A percentile compares a stretch with the other conserved stretches of the same genome.
Evolutionary conservation across 53 echinoderm and acorn worm species (phyloP).

Genomic region (Stichopus horrens): DNA sequence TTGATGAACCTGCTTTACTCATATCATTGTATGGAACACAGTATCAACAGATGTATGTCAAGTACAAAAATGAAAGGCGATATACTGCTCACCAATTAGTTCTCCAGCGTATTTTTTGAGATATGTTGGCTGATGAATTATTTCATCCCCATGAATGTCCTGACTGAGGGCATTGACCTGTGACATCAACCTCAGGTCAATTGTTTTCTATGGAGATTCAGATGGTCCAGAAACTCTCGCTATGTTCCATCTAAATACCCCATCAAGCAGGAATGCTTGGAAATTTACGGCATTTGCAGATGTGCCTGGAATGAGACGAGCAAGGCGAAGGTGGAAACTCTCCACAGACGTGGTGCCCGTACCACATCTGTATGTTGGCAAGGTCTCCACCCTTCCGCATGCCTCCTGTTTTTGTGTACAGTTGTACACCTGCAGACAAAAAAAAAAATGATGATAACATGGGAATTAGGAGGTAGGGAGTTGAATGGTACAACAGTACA

Average conservation of each 20-base stretch:
- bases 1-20: too few species aligned
- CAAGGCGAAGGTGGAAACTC: slow-evolving; percentile 68
- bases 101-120: slow-evolving; percentile 3
- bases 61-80: too few species aligned
- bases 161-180: slow-evolving; percentile 18
- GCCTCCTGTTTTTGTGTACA: slow-evolving; percentile 61
- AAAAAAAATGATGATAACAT: background rate
- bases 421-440: slow-evolving; percentile 37
- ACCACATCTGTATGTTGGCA: slow-evolving; percentile 68
- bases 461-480: too few species aligned
- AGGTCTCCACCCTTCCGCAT: slow-evolving; percentile 52
- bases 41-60: too few species aligned
- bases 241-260: slow-evolving; percentile 40
- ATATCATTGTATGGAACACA: too few species aligned
- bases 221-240: background rate
- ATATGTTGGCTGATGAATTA: background rate
- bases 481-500: too few species aligned
- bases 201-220: background rate
- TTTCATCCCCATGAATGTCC: background rate
- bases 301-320: slow-evolving; percentile 74
- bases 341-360: slow-evolving; percentile 75
- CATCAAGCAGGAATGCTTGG: slow-evolving; percentile 57
- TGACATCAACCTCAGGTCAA: background rate
- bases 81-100: slow-evolving; percentile 20
- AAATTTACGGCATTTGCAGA: slow-evolving; percentile 62